Conservation (phyloP, 1,140 invertebrate genomes). For the Penaeus japonicus region DNA sequence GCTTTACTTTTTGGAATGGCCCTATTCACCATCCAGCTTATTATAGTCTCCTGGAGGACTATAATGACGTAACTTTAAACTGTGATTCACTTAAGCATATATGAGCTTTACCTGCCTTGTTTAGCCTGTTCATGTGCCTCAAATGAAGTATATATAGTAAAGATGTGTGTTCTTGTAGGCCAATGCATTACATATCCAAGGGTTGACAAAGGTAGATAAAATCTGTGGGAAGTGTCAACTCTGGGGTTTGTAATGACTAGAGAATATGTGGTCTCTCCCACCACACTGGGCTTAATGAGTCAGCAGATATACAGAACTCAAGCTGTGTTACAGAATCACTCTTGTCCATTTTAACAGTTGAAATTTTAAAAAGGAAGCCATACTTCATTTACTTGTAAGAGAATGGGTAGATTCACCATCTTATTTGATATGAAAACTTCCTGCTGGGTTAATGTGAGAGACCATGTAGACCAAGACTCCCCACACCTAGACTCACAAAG, state of each 20-base stretch:
- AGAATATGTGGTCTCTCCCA: slow-evolving; percentile 48
- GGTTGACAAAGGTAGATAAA: slow-evolving; percentile 18
- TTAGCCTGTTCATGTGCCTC: slow-evolving; percentile 55
- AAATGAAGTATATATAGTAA: slow-evolving; percentile 44
- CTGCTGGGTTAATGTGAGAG: slow-evolving; percentile 44
- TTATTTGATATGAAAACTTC: background rate
- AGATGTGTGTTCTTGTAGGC: slow-evolving; percentile 53
- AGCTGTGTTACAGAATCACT: slow-evolving; percentile 21
- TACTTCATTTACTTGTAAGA: background rate
- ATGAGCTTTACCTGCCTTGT: slow-evolving; percentile 55
- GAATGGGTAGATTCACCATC: slow-evolving; percentile 14
- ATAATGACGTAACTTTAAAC: slow-evolving; percentile 49
- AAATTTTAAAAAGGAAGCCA: background rate
- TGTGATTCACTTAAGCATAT: slow-evolving; percentile 55
- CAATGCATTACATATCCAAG: slow-evolving; percentile 42
- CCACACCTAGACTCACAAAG: slow-evolving; percentile 14
- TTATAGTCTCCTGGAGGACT: slow-evolving; percentile 35
- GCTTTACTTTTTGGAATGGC: slow-evolving; percentile 1
- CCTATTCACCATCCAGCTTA: slow-evolving; percentile 44
- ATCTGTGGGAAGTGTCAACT: slow-evolving; percentile 34
- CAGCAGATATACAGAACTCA: background rate
- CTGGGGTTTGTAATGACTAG: slow-evolving; percentile 37
- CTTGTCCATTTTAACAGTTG: slow-evolving; percentile 28
- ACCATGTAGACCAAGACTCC: slow-evolving; percentile 51
- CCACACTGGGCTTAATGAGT: slow-evolving; percentile 33